phyloP scores from a whole-genome alignment of 1,140 invertebrate species.

The Drosophila ananassae region DNA sequence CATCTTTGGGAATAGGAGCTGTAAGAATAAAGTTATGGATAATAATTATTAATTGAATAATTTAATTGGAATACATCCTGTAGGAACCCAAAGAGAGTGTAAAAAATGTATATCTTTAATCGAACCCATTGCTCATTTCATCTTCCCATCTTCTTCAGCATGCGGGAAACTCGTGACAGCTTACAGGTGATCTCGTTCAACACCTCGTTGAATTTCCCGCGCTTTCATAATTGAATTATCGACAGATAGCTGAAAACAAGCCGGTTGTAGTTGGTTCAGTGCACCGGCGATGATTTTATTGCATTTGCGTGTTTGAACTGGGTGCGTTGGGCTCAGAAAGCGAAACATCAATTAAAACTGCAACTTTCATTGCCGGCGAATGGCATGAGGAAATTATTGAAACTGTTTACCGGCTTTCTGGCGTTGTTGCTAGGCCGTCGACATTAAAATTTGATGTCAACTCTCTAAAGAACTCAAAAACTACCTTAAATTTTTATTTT shows the following conservation, averaged over 20 bases:
- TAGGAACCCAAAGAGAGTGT: neutral
- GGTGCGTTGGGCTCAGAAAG: slow-evolving; percentile 70
- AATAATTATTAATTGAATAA: too few species aligned
- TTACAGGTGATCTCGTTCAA: slow-evolving; percentile 27
- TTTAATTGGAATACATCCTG: too few species aligned
- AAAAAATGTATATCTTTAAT: too few species aligned
- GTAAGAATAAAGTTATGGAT: slow-evolving; percentile 18
- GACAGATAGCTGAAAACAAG: slow-evolving; percentile 33
- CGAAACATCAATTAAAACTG: slow-evolving; percentile 70
- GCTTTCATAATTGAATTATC: slow-evolving; percentile 67
- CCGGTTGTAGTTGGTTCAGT: slow-evolving; percentile 25
- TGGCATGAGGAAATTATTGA: slow-evolving; percentile 62
- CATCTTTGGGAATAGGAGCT: slow-evolving; percentile 11
- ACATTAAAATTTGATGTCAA: slow-evolving; percentile 20
- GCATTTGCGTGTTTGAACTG: slow-evolving; percentile 51
- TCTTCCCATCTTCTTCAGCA: neutral
- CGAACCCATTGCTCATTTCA: neutral
- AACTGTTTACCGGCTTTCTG: slow-evolving; percentile 10
- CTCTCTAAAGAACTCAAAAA: neutral
- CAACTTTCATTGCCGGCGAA: slow-evolving; percentile 61
- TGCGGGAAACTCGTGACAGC: slow-evolving; percentile 1
- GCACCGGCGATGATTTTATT: slow-evolving; percentile 43
- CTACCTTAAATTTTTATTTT: neutral
- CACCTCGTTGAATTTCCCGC: slow-evolving; percentile 38
- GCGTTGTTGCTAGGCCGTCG: slow-evolving; percentile 1